Base-by-base conservation (phyloP, 2,888 invertebrate genomes). In the Spilarctia lutea region DNA sequence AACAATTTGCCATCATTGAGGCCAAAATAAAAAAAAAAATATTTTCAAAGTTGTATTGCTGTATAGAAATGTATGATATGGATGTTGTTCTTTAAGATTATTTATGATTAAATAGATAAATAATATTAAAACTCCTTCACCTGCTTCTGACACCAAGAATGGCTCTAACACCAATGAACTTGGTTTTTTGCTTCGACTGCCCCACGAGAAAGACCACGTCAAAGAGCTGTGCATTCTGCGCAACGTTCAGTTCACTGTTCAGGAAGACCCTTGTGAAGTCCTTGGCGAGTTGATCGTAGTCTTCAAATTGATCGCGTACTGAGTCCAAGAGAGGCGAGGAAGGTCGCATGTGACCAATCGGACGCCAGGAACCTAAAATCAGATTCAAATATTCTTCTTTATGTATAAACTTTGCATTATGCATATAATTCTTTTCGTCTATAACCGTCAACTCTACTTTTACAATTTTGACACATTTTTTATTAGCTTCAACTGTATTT, bases 321-420 rank as follows among this genome's bases (percentile, higher is more conserved):
- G 98, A 98, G 93, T 99, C 99, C 83, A 99, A 96, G 60, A 99
- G 96, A 0, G 99, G 99, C 33, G 98, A 98, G 0, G 98, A 99
- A 1, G 99, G 99, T 87, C 99, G 96, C 99, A 99, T 99, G 92
- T 99, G 99, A 82, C 97, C 99, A 81, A 99, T 99, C 24, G 99
- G 99, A 87, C 99, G 96, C 99, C 99, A 99, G 13, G 99, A 99
- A 69, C 98, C 98, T 97, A 82, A 39, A 72, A 72, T 20, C 8
- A 42, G 42, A 45, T 39, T 30, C 4, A 60, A 71, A 24, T 11
- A 45, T 20, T 20, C 20, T 27, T 45, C 1, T 24, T 39, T 45
- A 0, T 33, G 45, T 45, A 1, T 4, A 45, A n/a, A 4, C 6
- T 30, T 67, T 67, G 8, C 0, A 35, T 39, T 66, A 66, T 13